phyloP scores from a whole-genome alignment of 30 jellyfish, hydroid and myxozoan species.

The Chrysaora quinquecirrha region DNA sequence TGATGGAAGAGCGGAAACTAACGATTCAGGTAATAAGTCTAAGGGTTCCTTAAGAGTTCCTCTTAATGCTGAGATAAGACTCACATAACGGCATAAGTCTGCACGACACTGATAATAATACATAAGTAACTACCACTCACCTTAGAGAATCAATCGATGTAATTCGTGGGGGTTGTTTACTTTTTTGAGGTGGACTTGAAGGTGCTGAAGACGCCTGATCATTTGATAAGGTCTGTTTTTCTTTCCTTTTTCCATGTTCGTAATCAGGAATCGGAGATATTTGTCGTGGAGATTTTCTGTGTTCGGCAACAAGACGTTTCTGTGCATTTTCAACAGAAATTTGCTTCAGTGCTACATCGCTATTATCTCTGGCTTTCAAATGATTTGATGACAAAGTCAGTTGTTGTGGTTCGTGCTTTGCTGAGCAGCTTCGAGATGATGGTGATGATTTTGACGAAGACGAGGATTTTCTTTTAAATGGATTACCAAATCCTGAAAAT shows the following conservation, averaged over 20 bases:
- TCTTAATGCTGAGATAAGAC: no score
- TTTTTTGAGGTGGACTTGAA: conserved; percentile 7
- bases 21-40: no score
- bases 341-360: conserved; percentile 4
- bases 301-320: conserved; percentile 35
- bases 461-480: conserved; percentile 46
- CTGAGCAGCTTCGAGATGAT: not conserved
- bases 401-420: not conserved
- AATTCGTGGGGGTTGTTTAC: not conserved
- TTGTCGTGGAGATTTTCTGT: conserved; percentile 46
- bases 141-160: conserved; percentile 38
- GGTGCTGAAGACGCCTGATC: not conserved
- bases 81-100: no score
- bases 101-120: no score
- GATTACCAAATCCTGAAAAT: conserved; percentile 51
- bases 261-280: no score
- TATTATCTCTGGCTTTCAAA: not conserved
- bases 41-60: no score
- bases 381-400: not conserved
- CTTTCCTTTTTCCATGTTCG: no score
- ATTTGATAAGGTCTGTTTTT: no score
- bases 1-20: no score
- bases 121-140: no score
- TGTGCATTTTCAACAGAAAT: conserved; percentile 53
- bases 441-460: conserved; percentile 14